These are phyloP conservation scores for Centruroides sculpturatus DNA, from an alignment of 1,140 invertebrate species.

Conservation along the genomic window DNA sequence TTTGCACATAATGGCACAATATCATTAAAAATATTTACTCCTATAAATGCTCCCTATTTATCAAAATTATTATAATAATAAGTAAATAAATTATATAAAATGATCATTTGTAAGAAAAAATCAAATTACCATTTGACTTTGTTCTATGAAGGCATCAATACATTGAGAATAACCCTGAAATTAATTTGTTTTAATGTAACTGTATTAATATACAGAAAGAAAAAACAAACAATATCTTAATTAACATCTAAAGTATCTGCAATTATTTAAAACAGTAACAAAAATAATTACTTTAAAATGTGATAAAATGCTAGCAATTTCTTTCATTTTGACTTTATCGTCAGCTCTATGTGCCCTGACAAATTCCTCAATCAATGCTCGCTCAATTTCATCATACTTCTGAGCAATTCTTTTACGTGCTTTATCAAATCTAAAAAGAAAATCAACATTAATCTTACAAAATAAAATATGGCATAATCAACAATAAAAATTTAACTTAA, in stretches of 20 bases:
- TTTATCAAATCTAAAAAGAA: conserved; percentile 52
- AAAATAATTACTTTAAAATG: conserved; percentile 59
- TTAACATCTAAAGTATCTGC: no score
- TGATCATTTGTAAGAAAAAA: no score
- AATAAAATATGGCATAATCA: neutral
- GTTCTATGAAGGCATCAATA: conserved; percentile 92
- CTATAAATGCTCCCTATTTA: conserved; percentile 47
- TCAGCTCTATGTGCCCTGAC: conserved; percentile 62
- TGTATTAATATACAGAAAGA: neutral
- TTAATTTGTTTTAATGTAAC: conserved; percentile 4
- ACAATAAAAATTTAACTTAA: neutral
- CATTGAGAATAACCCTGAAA: conserved; percentile 75
- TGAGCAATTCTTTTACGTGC: conserved; percentile 76
- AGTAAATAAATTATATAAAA: neutral
- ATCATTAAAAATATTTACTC: conserved; percentile 79
- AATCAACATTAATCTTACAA: conserved; percentile 17
- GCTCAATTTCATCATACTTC: conserved; percentile 93
- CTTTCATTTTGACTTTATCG: conserved; percentile 79
- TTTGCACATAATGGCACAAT: conserved; percentile 78
- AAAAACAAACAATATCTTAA: no score
- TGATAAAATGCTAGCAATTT: conserved; percentile 75
- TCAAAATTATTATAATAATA: conserved; percentile 15
- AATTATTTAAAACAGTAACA: no score
- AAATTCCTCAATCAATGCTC: conserved; percentile 88
- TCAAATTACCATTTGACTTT: conserved; percentile 66